Evolutionary conservation across 2,797 vertebrate species (phyloP).

Genomic region (Apodemus agrarius): DNA sequence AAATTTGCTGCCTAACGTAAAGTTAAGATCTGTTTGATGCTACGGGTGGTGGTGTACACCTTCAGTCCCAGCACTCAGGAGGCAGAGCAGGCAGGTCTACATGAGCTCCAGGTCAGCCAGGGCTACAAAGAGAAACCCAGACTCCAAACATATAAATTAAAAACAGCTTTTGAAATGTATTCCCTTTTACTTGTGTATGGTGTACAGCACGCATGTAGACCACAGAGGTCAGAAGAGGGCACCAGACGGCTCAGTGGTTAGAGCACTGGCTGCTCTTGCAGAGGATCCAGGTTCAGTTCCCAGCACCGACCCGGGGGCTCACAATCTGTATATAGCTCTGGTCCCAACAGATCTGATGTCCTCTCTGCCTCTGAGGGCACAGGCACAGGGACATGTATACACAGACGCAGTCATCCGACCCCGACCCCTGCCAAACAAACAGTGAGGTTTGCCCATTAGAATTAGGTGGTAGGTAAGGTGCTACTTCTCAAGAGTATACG

Average conservation of each 20-base stretch:
- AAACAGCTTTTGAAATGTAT: background rate
- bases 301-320: background rate
- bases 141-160: background rate
- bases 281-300: background rate
- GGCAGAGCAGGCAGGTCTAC: background rate
- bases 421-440: background rate
- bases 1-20: constrained; percentile 28
- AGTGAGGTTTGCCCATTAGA: background rate
- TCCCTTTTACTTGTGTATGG: background rate
- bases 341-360: background rate
- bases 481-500: background rate
- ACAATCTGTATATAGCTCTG: background rate
- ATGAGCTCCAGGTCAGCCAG: background rate
- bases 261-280: background rate
- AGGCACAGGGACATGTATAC: background rate
- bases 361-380: background rate
- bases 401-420: background rate
- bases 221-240: background rate
- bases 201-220: background rate
- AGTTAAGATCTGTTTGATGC: background rate
- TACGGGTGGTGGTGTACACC: background rate
- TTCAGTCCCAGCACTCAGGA: background rate
- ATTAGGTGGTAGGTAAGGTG: background rate
- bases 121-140: background rate
- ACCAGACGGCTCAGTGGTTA: background rate